A percentile compares a stretch with the other conserved stretches of the same genome.
Evolutionary conservation across 2,888 invertebrate genomes (phyloP).

Genomic region (Lasioglossum pauxillum): DNA sequence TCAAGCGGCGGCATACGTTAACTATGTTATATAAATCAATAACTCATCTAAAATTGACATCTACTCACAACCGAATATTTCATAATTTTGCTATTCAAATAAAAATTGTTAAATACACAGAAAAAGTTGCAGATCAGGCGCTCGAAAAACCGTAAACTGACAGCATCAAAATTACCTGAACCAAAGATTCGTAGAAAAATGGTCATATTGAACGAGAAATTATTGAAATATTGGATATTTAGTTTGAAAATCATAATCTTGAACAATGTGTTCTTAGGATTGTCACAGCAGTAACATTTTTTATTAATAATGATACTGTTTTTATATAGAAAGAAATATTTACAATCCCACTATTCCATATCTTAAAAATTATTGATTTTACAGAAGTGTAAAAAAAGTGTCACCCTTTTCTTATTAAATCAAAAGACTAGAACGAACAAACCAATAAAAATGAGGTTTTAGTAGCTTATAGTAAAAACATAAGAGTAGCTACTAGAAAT

Average conservation of each 20-base stretch:
- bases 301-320: neutral
- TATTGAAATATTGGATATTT: neutral
- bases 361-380: no score
- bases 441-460: no score
- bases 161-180: neutral
- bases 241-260: no score
- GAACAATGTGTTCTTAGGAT: neutral
- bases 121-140: neutral
- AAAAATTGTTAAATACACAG: neutral
- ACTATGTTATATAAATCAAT: constrained; percentile 38
- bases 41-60: constrained; percentile 1
- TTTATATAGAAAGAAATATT: neutral
- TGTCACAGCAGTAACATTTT: neutral
- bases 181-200: neutral
- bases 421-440: no score
- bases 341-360: no score
- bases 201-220: neutral
- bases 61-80: neutral
- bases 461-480: no score
- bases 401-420: no score
- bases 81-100: neutral
- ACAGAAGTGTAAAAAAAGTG: no score
- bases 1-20: constrained; percentile 55
- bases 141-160: neutral
- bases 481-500: no score